Evolutionary conservation across 2,113 vertebrate genomes (phyloP).

Genomic region (Mesocricetus auratus): DNA sequence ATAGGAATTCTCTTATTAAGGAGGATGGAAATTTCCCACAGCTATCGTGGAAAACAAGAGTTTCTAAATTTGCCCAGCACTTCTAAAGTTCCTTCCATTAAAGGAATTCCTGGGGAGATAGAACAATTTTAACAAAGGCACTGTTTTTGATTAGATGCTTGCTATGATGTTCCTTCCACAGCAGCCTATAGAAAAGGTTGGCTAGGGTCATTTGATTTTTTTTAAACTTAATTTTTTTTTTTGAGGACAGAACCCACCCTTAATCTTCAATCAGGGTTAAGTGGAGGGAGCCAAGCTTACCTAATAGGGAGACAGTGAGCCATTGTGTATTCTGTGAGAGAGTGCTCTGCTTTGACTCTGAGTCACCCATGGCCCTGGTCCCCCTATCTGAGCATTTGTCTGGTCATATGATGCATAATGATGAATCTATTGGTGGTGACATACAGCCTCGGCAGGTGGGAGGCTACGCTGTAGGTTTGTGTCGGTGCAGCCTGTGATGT

Average conservation of each 20-base stretch:
- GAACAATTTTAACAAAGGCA: slow-evolving; percentile 31
- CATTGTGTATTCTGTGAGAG: background rate
- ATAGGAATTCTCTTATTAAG: background rate
- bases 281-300: background rate
- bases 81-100: slow-evolving; percentile 72
- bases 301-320: background rate
- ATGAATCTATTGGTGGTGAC: background rate
- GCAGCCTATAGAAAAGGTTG: background rate
- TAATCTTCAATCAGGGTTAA: background rate
- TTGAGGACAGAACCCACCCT: background rate
- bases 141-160: slow-evolving; percentile 48
- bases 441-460: background rate
- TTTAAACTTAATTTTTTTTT: background rate
- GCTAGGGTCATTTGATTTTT: background rate
- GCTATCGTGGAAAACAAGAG: slow-evolving; percentile 28
- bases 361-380: background rate
- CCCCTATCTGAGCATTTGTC: background rate
- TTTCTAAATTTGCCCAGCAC: slow-evolving; percentile 73
- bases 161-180: background rate
- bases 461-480: background rate
- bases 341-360: background rate
- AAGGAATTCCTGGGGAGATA: slow-evolving; percentile 61
- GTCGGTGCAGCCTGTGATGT: too few species aligned
- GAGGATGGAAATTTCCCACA: slow-evolving; percentile 39
- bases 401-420: too few species aligned